phyloP scores from a whole-genome alignment of 2,888 invertebrate species.

The Empis stercorea region DNA sequence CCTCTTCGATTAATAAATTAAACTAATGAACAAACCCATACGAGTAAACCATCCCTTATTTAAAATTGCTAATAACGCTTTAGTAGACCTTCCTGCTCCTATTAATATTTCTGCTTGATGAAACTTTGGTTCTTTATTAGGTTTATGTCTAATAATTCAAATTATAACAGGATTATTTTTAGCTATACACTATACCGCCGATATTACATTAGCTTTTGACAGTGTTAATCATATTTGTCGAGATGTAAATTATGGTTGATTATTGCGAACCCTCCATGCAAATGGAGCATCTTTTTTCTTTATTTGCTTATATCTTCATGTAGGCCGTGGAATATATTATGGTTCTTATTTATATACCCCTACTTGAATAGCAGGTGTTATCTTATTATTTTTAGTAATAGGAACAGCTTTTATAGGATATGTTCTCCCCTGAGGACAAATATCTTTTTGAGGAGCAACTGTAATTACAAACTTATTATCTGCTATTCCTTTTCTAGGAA shows the following conservation, averaged over 20 bases:
- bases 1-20: conserved; percentile 40
- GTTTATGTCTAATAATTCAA: conserved; percentile 50
- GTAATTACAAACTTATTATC: conserved; percentile 67
- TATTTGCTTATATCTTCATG: conserved; percentile 54
- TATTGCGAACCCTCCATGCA: conserved; percentile 51
- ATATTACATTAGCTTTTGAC: conserved; percentile 50
- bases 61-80: conserved; percentile 45
- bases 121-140: conserved; percentile 57
- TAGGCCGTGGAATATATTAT: conserved; percentile 51
- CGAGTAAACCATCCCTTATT: conserved; percentile 39
- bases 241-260: conserved; percentile 55
- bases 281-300: conserved; percentile 64
- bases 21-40: conserved; percentile 38
- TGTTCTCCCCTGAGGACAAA: conserved; percentile 67
- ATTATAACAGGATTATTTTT: conserved; percentile 54
- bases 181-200: conserved; percentile 54
- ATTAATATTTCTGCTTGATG: conserved; percentile 50
- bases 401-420: conserved; percentile 65
- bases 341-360: conserved; percentile 40
- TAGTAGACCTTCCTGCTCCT: conserved; percentile 47
- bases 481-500: conserved; percentile 55
- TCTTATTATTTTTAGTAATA: conserved; percentile 55
- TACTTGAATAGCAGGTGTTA: conserved; percentile 52
- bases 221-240: conserved; percentile 56
- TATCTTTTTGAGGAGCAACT: conserved; percentile 68